Evolutionary conservation across 2,888 invertebrate species (phyloP).

Genomic region (Dryococelus australis): DNA sequence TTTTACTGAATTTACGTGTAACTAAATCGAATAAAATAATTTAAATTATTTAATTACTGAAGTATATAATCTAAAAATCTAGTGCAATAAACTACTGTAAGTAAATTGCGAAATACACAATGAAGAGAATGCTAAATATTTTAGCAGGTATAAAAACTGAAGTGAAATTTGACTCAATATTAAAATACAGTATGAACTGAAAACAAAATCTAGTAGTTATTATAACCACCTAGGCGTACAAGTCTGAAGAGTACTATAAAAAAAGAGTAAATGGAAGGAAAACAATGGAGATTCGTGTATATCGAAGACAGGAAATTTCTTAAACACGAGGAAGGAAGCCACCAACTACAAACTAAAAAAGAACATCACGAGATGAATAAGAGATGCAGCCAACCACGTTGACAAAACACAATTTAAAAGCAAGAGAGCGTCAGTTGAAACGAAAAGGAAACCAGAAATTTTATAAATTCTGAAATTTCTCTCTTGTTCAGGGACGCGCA

Average conservation of each 20-base stretch:
- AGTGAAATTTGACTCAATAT: neutral
- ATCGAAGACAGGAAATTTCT: neutral
- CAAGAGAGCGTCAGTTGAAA: neutral
- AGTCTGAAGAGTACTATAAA: too few relatives aligned
- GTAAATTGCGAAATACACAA: too few relatives aligned
- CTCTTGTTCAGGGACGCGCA: too few relatives aligned
- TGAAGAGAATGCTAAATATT: too few relatives aligned
- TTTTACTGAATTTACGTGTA: too few relatives aligned
- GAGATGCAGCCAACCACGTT: neutral
- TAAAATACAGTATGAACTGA: neutral
- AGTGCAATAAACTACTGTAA: too few relatives aligned
- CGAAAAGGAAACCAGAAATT: neutral
- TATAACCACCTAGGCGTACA: too few relatives aligned
- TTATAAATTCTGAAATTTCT: neutral
- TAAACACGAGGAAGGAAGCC: neutral
- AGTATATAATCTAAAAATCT: too few relatives aligned
- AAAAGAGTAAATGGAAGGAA: neutral
- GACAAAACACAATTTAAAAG: neutral
- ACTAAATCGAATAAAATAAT: too few relatives aligned
- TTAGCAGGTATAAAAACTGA: too few relatives aligned
- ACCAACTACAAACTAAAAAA: neutral
- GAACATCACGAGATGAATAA: neutral
- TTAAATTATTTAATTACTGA: too few relatives aligned
- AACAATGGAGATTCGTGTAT: neutral
- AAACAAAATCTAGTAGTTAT: too few relatives aligned